Evolutionary conservation across 2,888 invertebrate genomes (phyloP).

Genomic region (Leuctra nigra): DNA sequence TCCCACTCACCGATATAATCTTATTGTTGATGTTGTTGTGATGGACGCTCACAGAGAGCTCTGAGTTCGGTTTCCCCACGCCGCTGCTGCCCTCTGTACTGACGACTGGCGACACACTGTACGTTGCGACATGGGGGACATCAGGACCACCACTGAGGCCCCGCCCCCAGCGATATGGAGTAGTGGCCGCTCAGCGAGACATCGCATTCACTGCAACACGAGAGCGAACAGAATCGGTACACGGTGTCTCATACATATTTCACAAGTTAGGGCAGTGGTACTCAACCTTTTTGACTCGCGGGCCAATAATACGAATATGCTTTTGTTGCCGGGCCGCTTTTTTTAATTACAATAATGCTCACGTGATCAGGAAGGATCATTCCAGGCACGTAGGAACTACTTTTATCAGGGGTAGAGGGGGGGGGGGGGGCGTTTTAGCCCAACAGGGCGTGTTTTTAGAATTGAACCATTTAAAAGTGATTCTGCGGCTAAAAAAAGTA

Average conservation of each 20-base stretch:
- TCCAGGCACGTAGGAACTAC: too few relatives aligned
- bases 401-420: too few relatives aligned
- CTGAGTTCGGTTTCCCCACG: slow-evolving; percentile 57
- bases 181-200: slow-evolving; percentile 39
- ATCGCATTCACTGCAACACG: slow-evolving; percentile 31
- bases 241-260: neutral
- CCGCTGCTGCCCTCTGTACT: slow-evolving; percentile 64
- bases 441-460: too few relatives aligned
- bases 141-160: slow-evolving; percentile 99
- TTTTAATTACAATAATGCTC: too few relatives aligned
- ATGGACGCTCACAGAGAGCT: slow-evolving; percentile 57
- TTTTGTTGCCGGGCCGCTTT: too few relatives aligned
- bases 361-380: too few relatives aligned
- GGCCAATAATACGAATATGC: too few relatives aligned
- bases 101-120: slow-evolving; percentile 42
- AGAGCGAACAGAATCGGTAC: slow-evolving; percentile 14
- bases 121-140: slow-evolving; percentile 86
- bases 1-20: slow-evolving; percentile 10
- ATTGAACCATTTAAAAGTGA: too few relatives aligned
- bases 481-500: too few relatives aligned
- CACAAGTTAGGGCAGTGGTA: too few relatives aligned
- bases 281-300: too few relatives aligned
- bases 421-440: too few relatives aligned
- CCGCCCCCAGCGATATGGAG: slow-evolving; percentile 85
- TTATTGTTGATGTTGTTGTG: slow-evolving; percentile 8